Conservation (phyloP, 1,140 invertebrate genomes). For the Rhizoglyphus robini region DNA sequence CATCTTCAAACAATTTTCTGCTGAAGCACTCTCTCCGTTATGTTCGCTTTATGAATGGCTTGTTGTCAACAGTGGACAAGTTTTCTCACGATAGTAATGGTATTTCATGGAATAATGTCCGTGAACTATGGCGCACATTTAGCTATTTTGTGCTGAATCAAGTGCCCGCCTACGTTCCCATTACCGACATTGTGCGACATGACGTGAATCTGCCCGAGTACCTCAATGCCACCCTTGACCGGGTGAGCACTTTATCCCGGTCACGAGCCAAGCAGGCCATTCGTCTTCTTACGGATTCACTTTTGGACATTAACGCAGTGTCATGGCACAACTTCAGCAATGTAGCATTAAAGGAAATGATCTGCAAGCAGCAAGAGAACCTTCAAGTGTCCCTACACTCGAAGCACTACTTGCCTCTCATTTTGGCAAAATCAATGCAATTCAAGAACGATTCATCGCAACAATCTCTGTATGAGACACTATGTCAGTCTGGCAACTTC, state of each 20-base stretch:
- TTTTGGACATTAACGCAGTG: slow-evolving; percentile 4
- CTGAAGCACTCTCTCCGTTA: slow-evolving; percentile 9
- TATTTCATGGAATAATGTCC: not conserved
- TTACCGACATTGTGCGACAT: slow-evolving; percentile 2
- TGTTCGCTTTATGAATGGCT: slow-evolving; percentile 6
- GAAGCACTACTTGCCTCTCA: not conserved
- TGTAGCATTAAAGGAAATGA: slow-evolving; percentile 15
- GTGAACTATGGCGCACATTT: slow-evolving; percentile 4
- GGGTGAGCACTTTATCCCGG: not conserved
- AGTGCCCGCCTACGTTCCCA: slow-evolving; percentile 16
- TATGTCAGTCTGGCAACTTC: not conserved
- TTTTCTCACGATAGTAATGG: slow-evolving; percentile 1
- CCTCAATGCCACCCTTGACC: not conserved
- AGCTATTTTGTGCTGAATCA: slow-evolving; percentile 13
- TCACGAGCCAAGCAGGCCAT: slow-evolving; percentile 1
- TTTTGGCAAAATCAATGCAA: not conserved
- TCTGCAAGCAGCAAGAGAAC: not conserved
- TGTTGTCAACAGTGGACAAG: not conserved
- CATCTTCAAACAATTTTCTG: slow-evolving; percentile 1
- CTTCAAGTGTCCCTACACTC: not conserved
- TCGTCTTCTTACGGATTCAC: not conserved
- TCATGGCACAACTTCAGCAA: slow-evolving; percentile 14
- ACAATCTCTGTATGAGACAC: not conserved
- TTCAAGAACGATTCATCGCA: not conserved
- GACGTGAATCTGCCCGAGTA: not conserved